Percentiles rank a stretch among this genome's conserved stretches.
phyloP scores from a whole-genome alignment of 1,140 invertebrate species.

The Tenebrio molitor region DNA sequence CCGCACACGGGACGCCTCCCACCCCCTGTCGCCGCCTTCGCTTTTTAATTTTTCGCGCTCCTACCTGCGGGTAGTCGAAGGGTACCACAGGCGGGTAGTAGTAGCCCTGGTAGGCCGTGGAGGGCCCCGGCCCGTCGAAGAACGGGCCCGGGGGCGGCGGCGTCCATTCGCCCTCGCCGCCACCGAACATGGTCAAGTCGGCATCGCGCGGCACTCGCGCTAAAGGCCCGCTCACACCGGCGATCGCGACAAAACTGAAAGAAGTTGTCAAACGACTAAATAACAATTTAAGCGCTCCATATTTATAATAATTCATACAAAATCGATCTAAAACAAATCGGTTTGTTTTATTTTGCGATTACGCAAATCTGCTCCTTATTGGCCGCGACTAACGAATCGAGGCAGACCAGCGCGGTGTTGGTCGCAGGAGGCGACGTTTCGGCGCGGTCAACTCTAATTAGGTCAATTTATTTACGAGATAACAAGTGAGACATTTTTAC shows the following conservation, averaged over 20 bases:
- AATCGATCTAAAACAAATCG: constrained; percentile 59
- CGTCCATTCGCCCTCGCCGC: constrained; percentile 27
- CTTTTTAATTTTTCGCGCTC: too few relatives aligned
- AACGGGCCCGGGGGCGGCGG: constrained; percentile 35
- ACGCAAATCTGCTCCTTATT: constrained; percentile 62
- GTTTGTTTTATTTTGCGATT: constrained; percentile 59
- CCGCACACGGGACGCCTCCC: too few relatives aligned
- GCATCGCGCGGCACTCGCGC: too few relatives aligned
- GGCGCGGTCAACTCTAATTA: constrained; percentile 59
- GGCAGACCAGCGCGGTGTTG: too few relatives aligned
- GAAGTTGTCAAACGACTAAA: constrained; percentile 59
- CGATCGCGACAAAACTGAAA: constrained; percentile 26
- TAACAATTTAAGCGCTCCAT: constrained; percentile 63
- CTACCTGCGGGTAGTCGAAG: constrained; percentile 59
- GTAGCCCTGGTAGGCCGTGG: constrained; percentile 54
- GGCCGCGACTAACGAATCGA: too few relatives aligned
- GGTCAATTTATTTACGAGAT: constrained; percentile 62
- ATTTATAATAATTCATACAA: constrained; percentile 64
- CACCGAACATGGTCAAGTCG: constrained; percentile 55
- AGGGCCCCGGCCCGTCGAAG: constrained; percentile 58
- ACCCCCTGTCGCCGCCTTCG: too few relatives aligned
- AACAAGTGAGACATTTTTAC: constrained; percentile 49
- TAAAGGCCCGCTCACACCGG: constrained; percentile 29
- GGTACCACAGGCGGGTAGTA: constrained; percentile 58
- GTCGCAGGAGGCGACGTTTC: constrained; percentile 6